Base-by-base conservation (phyloP, 2,797 vertebrate genomes). In the Clarias fuscus region DNA sequence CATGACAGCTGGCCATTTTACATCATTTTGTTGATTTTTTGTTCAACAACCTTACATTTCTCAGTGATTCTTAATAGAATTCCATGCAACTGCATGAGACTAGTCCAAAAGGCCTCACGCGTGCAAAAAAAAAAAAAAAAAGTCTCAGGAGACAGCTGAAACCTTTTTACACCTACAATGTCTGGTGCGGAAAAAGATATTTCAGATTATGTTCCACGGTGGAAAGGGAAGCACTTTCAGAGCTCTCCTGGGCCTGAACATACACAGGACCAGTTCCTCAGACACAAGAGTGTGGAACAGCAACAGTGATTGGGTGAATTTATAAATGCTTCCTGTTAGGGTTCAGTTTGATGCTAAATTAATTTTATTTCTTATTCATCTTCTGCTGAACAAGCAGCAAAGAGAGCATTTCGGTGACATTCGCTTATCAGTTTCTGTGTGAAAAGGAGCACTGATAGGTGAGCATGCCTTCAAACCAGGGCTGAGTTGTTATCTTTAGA, bases 401-500 rank as follows among this genome's bases (percentile, higher is more conserved):
- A 40, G 13, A 43, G 61, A 40, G 22, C 33, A 22, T 84, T 73
- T 40, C 33, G 24, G 40, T 85, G 76, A 86, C 88, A 76, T 76
- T 13, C 37, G 48, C 84, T 87, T 89, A 90, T 90, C 90, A 61
- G 77, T 7, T 40, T 30, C 62, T 22, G 27, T 82, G 83, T 83
- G 77, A 75, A 83, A 80, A 85, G 79, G 33, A 84, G 75, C 58
- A 65, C 61, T 62, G 77, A 86, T 84, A 72, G 83, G 71, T 88
- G 59, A 53, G 62, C 79, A 64, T 75, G 68, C 79, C 80, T 88
- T 89, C 88, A 88, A 88, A 88, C 77, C 82, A 14, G 33, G 53
- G 59, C 68, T 73, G 64, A 11, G 78, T 67, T 87, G 84, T 87
- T 91, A 90, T 91, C 89, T 88, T 64, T 62, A 91, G 87, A 89